phyloP scores from a whole-genome alignment of 2,797 vertebrate genomes.

The Austrolebias charrua region DNA sequence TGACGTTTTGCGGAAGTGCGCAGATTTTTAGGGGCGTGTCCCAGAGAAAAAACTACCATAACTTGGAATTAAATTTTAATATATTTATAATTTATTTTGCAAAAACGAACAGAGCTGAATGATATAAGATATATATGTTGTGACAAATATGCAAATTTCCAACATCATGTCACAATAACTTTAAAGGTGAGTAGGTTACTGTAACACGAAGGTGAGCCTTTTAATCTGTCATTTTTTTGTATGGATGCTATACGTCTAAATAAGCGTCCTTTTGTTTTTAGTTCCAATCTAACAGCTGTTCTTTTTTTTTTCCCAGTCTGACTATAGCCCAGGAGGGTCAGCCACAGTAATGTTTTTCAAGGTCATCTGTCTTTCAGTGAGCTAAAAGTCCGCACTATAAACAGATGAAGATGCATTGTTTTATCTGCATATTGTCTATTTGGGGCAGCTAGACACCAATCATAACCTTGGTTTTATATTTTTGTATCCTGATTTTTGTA shows the following conservation, averaged over 20 bases:
- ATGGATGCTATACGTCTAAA: slow-evolving; percentile 29
- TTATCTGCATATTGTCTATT: slow-evolving; percentile 36
- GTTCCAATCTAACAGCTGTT: slow-evolving; percentile 25
- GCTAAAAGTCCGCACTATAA: slow-evolving; percentile 35
- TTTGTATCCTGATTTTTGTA: slow-evolving; percentile 28
- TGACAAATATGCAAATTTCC: no score
- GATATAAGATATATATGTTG: no score
- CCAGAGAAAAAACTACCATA: no score
- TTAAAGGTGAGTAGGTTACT: no score
- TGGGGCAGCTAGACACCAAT: slow-evolving; percentile 28
- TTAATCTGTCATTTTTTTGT: slow-evolving; percentile 4
- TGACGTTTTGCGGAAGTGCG: no score
- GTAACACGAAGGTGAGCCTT: no score
- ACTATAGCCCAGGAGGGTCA: slow-evolving; percentile 57
- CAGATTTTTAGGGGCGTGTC: no score
- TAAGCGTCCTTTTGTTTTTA: slow-evolving; percentile 36
- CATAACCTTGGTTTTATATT: slow-evolving; percentile 33
- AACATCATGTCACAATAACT: no score
- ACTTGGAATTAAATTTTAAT: no score
- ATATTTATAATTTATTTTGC: no score
- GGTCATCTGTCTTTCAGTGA: slow-evolving; percentile 40
- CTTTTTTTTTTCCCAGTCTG: slow-evolving; percentile 58
- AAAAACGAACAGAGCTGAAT: no score
- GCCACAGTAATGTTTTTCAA: slow-evolving; percentile 56
- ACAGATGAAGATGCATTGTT: slow-evolving; percentile 46